Conservation (phyloP, 2,797 vertebrate species). For the Pangasius macronema region DNA sequence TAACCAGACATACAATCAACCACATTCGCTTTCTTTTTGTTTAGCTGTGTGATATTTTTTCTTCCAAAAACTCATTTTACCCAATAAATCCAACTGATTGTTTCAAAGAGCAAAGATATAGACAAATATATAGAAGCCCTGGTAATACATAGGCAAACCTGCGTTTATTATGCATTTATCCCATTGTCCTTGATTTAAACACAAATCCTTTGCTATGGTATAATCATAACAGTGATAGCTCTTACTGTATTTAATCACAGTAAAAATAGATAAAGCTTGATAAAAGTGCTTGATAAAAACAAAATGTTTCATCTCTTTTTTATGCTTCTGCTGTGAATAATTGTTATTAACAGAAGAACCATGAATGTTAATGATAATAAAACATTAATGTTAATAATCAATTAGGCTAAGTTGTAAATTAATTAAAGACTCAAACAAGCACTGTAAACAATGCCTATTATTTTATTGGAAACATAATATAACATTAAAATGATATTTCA, state of each 20-base stretch:
- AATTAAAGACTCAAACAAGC: constrained; percentile 44
- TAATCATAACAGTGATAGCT: background rate
- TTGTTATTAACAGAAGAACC: background rate
- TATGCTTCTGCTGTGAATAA: constrained; percentile 43
- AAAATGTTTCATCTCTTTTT: background rate
- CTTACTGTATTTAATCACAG: background rate
- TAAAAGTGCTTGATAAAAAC: background rate
- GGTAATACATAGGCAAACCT: background rate
- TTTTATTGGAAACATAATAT: background rate
- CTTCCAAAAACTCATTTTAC: background rate
- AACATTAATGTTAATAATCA: constrained; percentile 41
- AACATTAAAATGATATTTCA: background rate
- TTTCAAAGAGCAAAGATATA: background rate
- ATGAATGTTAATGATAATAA: no score
- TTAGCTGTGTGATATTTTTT: background rate
- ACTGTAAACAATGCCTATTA: background rate
- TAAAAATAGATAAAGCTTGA: background rate
- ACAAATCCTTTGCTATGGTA: background rate
- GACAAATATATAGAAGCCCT: no score
- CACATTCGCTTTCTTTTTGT: background rate
- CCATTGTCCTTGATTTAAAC: background rate
- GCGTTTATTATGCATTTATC: background rate
- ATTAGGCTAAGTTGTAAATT: constrained; percentile 39
- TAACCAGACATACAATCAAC: background rate
- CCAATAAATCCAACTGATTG: background rate